These are phyloP conservation scores for Dermolepida albohirtum DNA, from an alignment of 2,888 invertebrate species.

Conservation along the genomic window DNA sequence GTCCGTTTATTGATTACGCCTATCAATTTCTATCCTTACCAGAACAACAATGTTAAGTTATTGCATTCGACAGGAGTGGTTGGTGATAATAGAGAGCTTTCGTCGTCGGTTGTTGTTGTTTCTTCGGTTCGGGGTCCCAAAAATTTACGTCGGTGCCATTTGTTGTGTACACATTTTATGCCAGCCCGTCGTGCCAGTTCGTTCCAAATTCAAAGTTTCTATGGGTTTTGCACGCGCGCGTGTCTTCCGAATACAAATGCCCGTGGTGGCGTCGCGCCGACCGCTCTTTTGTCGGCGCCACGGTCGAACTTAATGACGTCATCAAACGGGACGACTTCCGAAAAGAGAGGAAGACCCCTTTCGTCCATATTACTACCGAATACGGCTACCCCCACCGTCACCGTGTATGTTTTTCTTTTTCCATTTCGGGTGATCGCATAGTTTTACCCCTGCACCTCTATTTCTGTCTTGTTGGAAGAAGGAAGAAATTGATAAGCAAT, in stretches of 20 bases:
- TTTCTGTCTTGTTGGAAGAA: too few relatives aligned
- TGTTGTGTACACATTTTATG: conserved; percentile 53
- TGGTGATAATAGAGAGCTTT: too few relatives aligned
- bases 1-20: too few relatives aligned
- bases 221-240: conserved; percentile 53
- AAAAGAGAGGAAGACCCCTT: conserved; percentile 53
- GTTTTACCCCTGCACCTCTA: too few relatives aligned
- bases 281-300: conserved; percentile 57
- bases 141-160: conserved; percentile 21
- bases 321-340: conserved; percentile 60
- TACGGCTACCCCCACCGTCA: not conserved
- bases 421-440: not conserved
- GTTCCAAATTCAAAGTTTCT: conserved; percentile 57
- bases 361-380: conserved; percentile 13
- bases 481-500: too few relatives aligned
- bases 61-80: too few relatives aligned
- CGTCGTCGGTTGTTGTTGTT: too few relatives aligned
- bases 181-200: conserved; percentile 37
- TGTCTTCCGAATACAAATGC: conserved; percentile 61
- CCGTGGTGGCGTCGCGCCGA: conserved; percentile 58
- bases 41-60: too few relatives aligned
- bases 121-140: not conserved
- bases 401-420: conserved; percentile 1
- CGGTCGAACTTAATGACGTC: conserved; percentile 60
- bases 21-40: too few relatives aligned